A percentile compares a stretch with the other conserved stretches of the same genome.
phyloP scores from a whole-genome alignment of 2,113 vertebrate species.

The Cygnus atratus region DNA sequence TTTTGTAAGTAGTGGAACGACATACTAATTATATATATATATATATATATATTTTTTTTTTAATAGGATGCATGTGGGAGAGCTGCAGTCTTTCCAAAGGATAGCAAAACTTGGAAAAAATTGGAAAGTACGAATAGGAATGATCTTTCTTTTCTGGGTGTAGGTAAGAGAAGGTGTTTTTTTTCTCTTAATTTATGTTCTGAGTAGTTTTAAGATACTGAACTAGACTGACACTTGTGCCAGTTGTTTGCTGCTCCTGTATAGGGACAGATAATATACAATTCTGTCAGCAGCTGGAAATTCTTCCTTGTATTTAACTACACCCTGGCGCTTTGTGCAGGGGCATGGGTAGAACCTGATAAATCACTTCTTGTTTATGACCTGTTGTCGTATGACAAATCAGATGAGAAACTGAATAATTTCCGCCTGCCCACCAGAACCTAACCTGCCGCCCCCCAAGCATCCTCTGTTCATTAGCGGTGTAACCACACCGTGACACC shows the following conservation, averaged over 20 bases:
- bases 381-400: not conserved
- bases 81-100: not conserved
- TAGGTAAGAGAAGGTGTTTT: not conserved
- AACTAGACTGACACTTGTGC: not conserved
- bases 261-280: accelerated
- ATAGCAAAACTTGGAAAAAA: not conserved
- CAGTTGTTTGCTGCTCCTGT: not conserved
- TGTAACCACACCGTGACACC: not conserved
- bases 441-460: not conserved
- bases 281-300: not conserved
- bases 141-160: not conserved
- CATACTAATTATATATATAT: not conserved
- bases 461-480: not conserved
- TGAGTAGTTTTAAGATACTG: not conserved
- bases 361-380: not conserved
- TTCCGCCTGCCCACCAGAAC: not conserved
- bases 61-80: not conserved
- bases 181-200: not conserved
- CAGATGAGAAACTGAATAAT: not conserved
- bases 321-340: not conserved
- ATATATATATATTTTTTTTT: not conserved
- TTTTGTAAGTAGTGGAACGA: not conserved
- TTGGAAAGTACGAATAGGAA: not conserved
- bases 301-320: not conserved
- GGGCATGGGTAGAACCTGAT: not conserved